Base-by-base conservation (phyloP, 2,888 invertebrate species). In the Cremastinae sp. region DNA sequence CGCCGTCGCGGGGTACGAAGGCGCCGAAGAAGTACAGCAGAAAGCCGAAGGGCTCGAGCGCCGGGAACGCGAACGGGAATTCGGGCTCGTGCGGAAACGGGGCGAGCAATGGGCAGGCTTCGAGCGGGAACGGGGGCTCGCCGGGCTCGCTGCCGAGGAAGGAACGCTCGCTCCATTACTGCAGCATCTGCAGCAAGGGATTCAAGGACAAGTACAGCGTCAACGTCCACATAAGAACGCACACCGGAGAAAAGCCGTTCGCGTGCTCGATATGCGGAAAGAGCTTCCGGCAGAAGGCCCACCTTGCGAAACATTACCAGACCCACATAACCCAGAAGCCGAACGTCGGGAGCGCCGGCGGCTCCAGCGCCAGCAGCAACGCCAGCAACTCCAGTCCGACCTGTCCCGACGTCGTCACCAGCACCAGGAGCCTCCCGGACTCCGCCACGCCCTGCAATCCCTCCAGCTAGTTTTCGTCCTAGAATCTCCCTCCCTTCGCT, bases 161-260 rank as follows among this genome's bases (percentile, higher is more conserved):
- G 87, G 97, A 97, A 87, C 92, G 97, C 82, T 95, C 97, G 74
- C 90, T 98, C 80, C 95, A 99, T 90, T 95, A 97, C 90, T 94
- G 99, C 92, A 94, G 96, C 89, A 96, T 98, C 90, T 98, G 96
- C 90, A 96, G 96, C 84, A 97, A 96, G 88, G 97, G 97, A 2
- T 97, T 97, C 90, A 97, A 97, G 90, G 97, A 97, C 90, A 97
- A 97, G 90, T 99, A 99, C 92, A 96, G 98, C 77, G 97, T 99
- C 69, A 98, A 98, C 89, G 98, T 98, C 54, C 99, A 99, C 90
- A 96, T 98, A 82, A 93, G 98, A 83, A 98, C 98, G 22, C 99
- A 99, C 89, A 98, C 98, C 0, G 98, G 98, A 0, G 98, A 99
- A 90, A 98, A 99, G 87, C 98, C 99, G 0, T 99, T 99, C 90